Base-by-base conservation (phyloP, 2,797 vertebrate genomes). In the Sphaeramia orbicularis region DNA sequence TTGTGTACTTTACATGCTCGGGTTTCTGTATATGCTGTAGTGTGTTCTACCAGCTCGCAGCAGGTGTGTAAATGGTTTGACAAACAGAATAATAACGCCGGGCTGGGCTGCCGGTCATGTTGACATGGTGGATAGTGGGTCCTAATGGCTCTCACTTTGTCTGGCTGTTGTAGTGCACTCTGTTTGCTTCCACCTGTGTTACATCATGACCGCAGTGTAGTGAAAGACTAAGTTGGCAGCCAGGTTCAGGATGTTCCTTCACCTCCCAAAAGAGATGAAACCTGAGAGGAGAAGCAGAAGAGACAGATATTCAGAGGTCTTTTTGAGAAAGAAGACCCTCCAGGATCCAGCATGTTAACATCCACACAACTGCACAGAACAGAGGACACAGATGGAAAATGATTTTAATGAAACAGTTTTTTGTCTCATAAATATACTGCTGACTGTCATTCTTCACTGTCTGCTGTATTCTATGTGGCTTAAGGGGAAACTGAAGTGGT, bases 61-160 rank as follows among this genome's bases (percentile, higher is more conserved):
- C 88, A 90, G 88, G 87, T 90, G 90, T 86, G 83, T 80, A 86
- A 89, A 90, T 74, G 62, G 43, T 65, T 53, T 40, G 65, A 67
- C 76, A 83, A 79, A 81, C 69, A 76, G 43, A 60, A 69, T 74
- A 63, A 86, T 73, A 74, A 77, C 51, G 64, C n/a, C 35, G 45
- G 53, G 62, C 67, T 59, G 21, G 63, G 54, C 61, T 52, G 42
- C 36, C 1, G 27, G 69, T 76, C 51, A 51, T 83, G 77, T 86
- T 86, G 76, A 80, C 77, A 71, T 4, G 61, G 48, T 57, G 55
- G 48, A 56, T 75, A 16, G 18, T 40, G 37, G n/a, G 58, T 66
- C 45, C 69, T 57, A 67, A 75, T 81, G 47, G 57, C 12, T 32
- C 16, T 61, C 45, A 58, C 49, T 69, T 69, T 53, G 41, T 59